A percentile compares a stretch with the other conserved stretches of the same genome.
Conservation (phyloP, 1,140 invertebrate genomes). For the Drosophila busckii region DNA sequence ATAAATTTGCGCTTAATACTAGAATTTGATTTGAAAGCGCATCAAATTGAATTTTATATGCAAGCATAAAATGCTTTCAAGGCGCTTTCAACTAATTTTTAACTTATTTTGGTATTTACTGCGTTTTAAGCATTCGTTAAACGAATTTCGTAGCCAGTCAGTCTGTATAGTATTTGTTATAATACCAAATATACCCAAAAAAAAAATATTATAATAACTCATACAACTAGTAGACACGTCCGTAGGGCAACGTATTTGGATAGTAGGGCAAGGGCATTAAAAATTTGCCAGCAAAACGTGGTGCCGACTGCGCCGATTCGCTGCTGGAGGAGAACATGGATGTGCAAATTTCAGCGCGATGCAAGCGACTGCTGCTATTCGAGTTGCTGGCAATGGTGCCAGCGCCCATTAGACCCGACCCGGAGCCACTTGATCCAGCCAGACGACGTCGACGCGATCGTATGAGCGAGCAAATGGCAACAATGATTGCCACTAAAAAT, state of each 20-base stretch:
- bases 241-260: conserved; percentile 72
- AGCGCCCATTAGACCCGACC: conserved; percentile 23
- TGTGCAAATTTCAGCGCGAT: conserved; percentile 66
- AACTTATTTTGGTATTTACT: conserved; percentile 55
- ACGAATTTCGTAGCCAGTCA: conserved; percentile 59
- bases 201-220: conserved; percentile 1
- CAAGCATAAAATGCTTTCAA: conserved; percentile 50
- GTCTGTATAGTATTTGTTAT: conserved; percentile 53
- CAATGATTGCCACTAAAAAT: conserved; percentile 83
- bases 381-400: conserved; percentile 45
- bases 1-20: conserved; percentile 13
- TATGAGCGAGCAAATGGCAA: conserved; percentile 83
- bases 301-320: conserved; percentile 69
- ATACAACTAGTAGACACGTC: conserved; percentile 61
- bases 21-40: conserved; percentile 32
- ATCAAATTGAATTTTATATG: conserved; percentile 56
- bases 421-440: conserved; percentile 26
- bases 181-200: conserved; percentile 4
- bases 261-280: conserved; percentile 77
- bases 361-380: conserved; percentile 59
- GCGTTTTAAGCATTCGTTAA: conserved; percentile 54
- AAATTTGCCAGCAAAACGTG: conserved; percentile 68
- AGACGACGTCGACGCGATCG: conserved; percentile 79
- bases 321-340: conserved; percentile 78
- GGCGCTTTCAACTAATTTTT: conserved; percentile 46